A percentile compares a stretch with the other conserved stretches of the same genome.
These are phyloP conservation scores for Crotalus helleri DNA, from an alignment of 2,113 vertebrate genomes.

Conservation along the genomic window DNA sequence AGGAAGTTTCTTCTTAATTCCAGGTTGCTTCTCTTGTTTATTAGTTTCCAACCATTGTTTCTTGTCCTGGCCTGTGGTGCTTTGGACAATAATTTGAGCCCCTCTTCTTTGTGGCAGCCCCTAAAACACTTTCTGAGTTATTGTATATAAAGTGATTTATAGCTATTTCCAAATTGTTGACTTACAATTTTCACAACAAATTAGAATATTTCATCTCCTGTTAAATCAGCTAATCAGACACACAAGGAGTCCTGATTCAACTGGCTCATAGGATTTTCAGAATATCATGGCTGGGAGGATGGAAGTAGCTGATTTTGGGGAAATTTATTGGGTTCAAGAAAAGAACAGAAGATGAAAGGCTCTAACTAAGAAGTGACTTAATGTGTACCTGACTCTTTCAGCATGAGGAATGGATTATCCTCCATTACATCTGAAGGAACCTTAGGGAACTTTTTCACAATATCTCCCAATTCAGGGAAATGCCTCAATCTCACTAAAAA, in stretches of 20 bases:
- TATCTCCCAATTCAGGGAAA: neutral
- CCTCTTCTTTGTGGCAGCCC: no score
- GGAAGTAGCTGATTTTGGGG: neutral
- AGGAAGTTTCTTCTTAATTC: no score
- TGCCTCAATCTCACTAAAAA: neutral
- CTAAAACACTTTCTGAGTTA: neutral
- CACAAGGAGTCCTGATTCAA: neutral
- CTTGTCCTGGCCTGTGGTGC: no score
- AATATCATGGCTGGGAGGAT: neutral
- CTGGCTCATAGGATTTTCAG: neutral
- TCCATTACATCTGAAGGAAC: neutral
- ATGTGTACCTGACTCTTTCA: neutral
- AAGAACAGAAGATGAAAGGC: neutral
- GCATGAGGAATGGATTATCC: neutral
- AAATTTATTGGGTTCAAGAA: neutral
- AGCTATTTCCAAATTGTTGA: neutral
- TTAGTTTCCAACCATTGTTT: no score
- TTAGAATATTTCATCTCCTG: neutral
- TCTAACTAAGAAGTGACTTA: neutral
- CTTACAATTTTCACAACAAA: slow-evolving; percentile 5
- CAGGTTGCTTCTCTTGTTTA: no score
- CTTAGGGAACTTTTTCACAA: neutral
- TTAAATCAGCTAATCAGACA: neutral
- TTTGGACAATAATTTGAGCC: no score
- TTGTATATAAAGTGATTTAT: neutral